phyloP scores from a whole-genome alignment of 2,113 vertebrate species.

The Saccopteryx bilineata region DNA sequence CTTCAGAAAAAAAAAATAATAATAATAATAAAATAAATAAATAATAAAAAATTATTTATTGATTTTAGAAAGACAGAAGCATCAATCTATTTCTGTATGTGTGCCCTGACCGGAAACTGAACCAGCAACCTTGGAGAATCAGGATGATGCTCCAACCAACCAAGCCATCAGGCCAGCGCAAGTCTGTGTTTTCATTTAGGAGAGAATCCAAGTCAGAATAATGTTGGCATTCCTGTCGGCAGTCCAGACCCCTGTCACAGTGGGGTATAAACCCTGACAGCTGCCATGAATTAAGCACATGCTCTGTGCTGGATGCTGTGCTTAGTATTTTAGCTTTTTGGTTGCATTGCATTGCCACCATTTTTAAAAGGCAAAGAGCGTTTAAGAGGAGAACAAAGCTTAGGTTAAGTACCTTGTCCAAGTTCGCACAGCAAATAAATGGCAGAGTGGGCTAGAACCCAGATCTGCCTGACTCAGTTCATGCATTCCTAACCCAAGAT shows the following conservation, averaged over 20 bases:
- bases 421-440: background rate
- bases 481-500: background rate
- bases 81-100: too few species aligned
- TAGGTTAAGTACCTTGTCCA: background rate
- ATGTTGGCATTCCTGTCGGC: background rate
- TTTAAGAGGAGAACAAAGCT: background rate
- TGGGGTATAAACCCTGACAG: too few species aligned
- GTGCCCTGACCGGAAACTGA: too few species aligned
- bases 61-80: too few species aligned
- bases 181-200: background rate
- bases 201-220: background rate
- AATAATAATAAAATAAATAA: too few species aligned
- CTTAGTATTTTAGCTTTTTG: background rate
- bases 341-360: conserved; percentile 2
- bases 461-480: background rate
- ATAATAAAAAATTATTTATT: too few species aligned
- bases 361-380: background rate
- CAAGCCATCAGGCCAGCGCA: too few species aligned
- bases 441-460: too few species aligned
- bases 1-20: too few species aligned
- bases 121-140: too few species aligned
- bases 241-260: background rate
- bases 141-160: too few species aligned
- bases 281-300: background rate
- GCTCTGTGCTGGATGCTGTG: background rate